These are phyloP conservation scores for Epinephelus moara DNA, from an alignment of 2,113 vertebrate genomes.

Conservation along the genomic window DNA sequence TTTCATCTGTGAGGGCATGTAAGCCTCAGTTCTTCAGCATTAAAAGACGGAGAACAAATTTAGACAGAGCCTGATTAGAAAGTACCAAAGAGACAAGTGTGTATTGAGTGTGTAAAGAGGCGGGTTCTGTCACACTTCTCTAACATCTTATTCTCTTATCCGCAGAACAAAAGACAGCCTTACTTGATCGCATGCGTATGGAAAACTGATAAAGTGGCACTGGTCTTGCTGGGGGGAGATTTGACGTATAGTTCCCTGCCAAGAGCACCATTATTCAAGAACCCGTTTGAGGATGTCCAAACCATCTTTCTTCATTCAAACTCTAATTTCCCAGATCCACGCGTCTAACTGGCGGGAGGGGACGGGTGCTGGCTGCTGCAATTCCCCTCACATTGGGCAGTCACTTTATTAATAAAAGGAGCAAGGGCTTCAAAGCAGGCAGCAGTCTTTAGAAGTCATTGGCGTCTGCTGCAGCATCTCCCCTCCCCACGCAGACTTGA, in stretches of 20 bases:
- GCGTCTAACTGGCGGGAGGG: background rate
- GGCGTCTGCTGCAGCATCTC: constrained; percentile 22
- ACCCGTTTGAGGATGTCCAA: constrained; percentile 11
- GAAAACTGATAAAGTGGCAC: background rate
- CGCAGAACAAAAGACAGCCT: background rate
- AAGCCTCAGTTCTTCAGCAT: constrained; percentile 24
- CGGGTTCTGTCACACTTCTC: background rate
- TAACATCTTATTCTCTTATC: background rate
- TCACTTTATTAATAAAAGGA: constrained; percentile 47
- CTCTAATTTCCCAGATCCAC: constrained; percentile 12
- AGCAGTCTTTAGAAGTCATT: constrained; percentile 32
- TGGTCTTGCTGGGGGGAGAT: background rate
- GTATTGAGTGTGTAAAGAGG: background rate
- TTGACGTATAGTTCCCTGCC: background rate
- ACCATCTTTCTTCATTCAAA: constrained; percentile 41
- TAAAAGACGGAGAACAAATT: constrained; percentile 46
- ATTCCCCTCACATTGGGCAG: constrained; percentile 15
- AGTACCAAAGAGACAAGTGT: constrained; percentile 13
- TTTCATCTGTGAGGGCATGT: constrained; percentile 49
- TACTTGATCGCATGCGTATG: background rate
- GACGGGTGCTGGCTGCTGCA: constrained; percentile 10
- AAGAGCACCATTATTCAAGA: constrained; percentile 11
- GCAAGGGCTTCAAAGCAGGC: constrained; percentile 47
- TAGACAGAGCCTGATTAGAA: constrained; percentile 52
- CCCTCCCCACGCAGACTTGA: constrained; percentile 7